Percentiles rank a stretch among this genome's conserved stretches.
Conservation (phyloP, 2,113 vertebrate species). For the Felis chaus region DNA sequence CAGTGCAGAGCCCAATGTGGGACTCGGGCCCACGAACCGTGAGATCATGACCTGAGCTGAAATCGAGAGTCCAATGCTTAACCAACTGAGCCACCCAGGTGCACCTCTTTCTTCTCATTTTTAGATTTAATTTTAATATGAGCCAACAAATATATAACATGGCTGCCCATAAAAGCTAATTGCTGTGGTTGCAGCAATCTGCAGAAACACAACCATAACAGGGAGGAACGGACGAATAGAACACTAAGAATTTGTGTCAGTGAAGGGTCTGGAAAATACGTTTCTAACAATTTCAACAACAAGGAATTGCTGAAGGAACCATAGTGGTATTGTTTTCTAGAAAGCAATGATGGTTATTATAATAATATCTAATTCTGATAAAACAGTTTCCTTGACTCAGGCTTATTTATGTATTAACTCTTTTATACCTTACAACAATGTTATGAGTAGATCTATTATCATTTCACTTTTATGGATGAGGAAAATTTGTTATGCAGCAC, state of each 20-base stretch:
- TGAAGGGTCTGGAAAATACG: not conserved
- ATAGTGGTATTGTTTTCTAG: not conserved
- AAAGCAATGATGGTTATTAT: not conserved
- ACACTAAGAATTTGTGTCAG: not conserved
- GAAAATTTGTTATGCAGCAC: not conserved
- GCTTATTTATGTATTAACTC: not conserved
- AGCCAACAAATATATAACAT: not conserved
- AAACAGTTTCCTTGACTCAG: not conserved
- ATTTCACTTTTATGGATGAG: not conserved
- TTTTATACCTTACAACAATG: not conserved
- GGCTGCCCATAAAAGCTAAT: not conserved
- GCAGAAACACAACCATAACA: not conserved
- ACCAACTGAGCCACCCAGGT: too few relatives aligned
- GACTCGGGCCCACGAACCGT: too few relatives aligned
- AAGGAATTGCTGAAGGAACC: slow-evolving; percentile 13
- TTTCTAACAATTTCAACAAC: slow-evolving; percentile 28
- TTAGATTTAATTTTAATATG: not conserved
- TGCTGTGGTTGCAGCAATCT: not conserved
- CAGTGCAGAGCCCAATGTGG: too few relatives aligned
- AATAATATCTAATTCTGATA: not conserved
- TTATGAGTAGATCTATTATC: not conserved
- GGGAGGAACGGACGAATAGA: not conserved
- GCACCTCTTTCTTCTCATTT: not conserved
- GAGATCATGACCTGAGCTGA: too few relatives aligned
- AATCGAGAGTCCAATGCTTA: too few relatives aligned